These are phyloP conservation scores for Marisa cornuarietis DNA, from an alignment of 1,140 invertebrate species.

Conservation along the genomic window DNA sequence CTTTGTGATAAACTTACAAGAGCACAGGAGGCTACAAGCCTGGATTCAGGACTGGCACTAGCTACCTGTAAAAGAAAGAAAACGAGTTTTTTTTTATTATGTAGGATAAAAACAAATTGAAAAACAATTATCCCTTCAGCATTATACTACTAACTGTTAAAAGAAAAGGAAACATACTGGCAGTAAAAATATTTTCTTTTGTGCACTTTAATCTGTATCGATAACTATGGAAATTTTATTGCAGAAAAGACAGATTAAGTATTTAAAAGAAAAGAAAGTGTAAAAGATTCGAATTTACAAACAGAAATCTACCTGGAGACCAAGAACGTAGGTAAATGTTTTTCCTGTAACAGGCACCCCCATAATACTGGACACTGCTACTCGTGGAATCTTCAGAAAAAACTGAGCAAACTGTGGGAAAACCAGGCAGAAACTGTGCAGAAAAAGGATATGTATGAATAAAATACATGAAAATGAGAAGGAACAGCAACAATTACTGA, in stretches of 20 bases:
- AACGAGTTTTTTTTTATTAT: background rate
- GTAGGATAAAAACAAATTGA: too few species aligned
- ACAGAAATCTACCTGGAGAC: slow-evolving; percentile 64
- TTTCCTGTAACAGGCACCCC: slow-evolving; percentile 71
- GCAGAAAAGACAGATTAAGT: too few species aligned
- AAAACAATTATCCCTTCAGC: too few species aligned
- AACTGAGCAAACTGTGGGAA: slow-evolving; percentile 63
- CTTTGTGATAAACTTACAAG: slow-evolving; percentile 35
- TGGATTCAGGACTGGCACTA: slow-evolving; percentile 43
- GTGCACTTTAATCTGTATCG: too few species aligned
- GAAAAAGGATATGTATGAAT: slow-evolving; percentile 6
- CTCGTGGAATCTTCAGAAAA: slow-evolving; percentile 70
- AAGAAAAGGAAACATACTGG: too few species aligned
- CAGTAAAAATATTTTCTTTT: too few species aligned
- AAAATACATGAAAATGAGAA: too few species aligned
- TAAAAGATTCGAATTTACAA: too few species aligned
- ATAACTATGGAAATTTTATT: too few species aligned
- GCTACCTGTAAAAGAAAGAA: slow-evolving; percentile 38
- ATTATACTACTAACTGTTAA: too few species aligned
- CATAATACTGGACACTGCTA: slow-evolving; percentile 67
- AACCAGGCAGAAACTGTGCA: slow-evolving; percentile 51
- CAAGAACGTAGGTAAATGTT: slow-evolving; percentile 70
- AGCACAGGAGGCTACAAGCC: slow-evolving; percentile 46
- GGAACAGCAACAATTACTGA: too few species aligned
- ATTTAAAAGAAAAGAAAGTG: too few species aligned